Base-by-base conservation (phyloP, 2,113 vertebrate genomes). In the Scolopax mira region DNA sequence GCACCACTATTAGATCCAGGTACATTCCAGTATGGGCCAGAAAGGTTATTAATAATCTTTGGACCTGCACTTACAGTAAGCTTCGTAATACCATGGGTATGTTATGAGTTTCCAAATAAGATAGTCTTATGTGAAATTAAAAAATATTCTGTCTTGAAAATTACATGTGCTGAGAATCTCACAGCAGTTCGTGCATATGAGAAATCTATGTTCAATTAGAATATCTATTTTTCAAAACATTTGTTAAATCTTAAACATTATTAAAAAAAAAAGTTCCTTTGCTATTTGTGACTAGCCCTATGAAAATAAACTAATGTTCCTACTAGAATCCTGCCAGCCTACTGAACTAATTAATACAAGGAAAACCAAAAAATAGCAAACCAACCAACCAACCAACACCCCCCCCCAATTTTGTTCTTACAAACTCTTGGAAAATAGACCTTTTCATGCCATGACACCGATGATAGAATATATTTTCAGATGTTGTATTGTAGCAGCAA, bases 401-500 rank as follows among this genome's bases (percentile, higher is more conserved):
- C 1, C 5, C 1, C 1, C 0, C 0, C n/a, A n/a, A 1, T 49
- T 60, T 74, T 13, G 9, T 94, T 96, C 31, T 85, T 95, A 93
- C 28, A 70, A 90, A 89, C 35, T 80, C 44, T 85, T 74, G 58
- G 66, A 85, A 96, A 96, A 96, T 70, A 60, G 35, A 86, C 28
- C 89, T 96, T 96, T 96, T 96, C 70, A 72, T 86, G 21, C n/a
- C 28, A 18, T 73, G 74, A 90, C 35, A 73, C 31, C 97, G 57
- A 94, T n/a, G 60, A 94, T 33, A 67, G 70, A 93, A 37, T 22
- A 61, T 55, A 89, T 89, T 96, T 97, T 95, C 89, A 88, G 70
- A 78, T 54, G 17, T 39, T 69, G 18, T 60, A 10, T n/a, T 97
- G n/a, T 64, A 96, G 66, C 49, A 88, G 75, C 16, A 85, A 92